Evolutionary conservation across 2,797 vertebrate species (phyloP), one percentile per base, ranked within the genome.

Genomic region (Todus mexicanus): DNA sequence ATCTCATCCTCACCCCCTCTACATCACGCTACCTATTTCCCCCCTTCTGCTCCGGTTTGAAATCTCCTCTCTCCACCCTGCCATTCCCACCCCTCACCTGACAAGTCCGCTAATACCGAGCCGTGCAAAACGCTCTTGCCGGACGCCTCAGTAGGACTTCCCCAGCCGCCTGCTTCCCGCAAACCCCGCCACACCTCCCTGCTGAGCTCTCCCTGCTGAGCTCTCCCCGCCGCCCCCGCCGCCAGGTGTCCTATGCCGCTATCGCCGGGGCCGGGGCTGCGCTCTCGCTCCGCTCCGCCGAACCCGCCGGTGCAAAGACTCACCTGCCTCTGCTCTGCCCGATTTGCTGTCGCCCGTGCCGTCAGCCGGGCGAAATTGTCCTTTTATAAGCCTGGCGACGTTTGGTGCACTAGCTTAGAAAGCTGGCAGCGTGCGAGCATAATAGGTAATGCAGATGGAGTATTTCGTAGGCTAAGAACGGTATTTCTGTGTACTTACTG

Each of bases 251-350:
- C n/a, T n/a, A n/a, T n/a, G n/a, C n/a, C n/a, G n/a, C n/a, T n/a
- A n/a, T n/a, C n/a, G n/a, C 7, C 57, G 25, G 68, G 48, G 21
- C 48, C 12, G 19, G 33, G 47, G 21, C 84, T 33, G 11, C 27
- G 27, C n/a, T 29, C 56, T 0, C 13, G 4, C 43, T 9, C 26
- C 27, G 42, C 51, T 9, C 0, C 2, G 57, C 84, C 2, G 0
- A 29, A 4, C 63, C 2, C 6, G 35, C 29, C 33, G 5, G 11
- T 1, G 20, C 2, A 4, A 9, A 2, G 15, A 15, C n/a, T 3
- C 7, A 7, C n/a, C 37, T 5, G 1, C 26, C 60, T 9, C 43
- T 9, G 27, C 74, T 9, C 50, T 0, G 23, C 22, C 66, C 15
- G 37, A 0, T 19, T 26, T 6, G 9, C 61, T 22, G 45, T 63